Conservation (phyloP, 64 coral and sea anemone genomes). For the Montipora sp. region DNA sequence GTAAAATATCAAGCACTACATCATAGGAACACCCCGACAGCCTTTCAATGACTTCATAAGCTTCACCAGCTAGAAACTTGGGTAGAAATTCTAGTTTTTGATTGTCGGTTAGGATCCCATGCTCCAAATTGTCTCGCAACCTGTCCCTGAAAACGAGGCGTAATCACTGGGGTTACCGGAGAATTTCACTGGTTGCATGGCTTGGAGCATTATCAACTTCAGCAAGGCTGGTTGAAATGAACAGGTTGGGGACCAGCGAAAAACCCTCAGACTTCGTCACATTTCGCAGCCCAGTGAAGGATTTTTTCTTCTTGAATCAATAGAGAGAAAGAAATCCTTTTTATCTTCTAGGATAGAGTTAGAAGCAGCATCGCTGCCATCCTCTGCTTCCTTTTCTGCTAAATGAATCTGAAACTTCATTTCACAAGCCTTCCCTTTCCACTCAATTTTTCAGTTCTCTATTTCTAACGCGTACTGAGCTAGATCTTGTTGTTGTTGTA, state of each 20-base stretch:
- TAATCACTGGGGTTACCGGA: not conserved
- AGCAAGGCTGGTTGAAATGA: not conserved
- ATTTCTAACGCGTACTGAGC: constrained; percentile 26
- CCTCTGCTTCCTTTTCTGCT: constrained; percentile 37
- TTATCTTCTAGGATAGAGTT: not conserved
- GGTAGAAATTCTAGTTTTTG: constrained; percentile 40
- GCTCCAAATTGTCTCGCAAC: not conserved
- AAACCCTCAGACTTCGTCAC: not conserved
- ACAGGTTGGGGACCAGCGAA: too few species aligned
- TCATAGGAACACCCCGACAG: constrained; percentile 5
- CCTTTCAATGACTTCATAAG: constrained; percentile 28
- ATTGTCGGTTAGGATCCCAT: not conserved
- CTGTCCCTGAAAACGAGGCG: not conserved
- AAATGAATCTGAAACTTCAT: constrained; percentile 41
- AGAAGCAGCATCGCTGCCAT: not conserved
- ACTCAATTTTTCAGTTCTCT: constrained; percentile 40
- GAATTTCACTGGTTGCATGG: not conserved
- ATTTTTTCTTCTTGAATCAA: too few species aligned
- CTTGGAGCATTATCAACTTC: not conserved
- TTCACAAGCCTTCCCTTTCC: constrained; percentile 26
- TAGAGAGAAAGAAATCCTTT: not conserved
- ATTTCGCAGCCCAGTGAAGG: too few species aligned
- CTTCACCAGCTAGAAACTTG: constrained; percentile 43
- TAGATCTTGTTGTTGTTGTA: constrained; percentile 32
- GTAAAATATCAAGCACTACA: not conserved